Evolutionary conservation across 1,140 invertebrate species (phyloP).

Genomic region (Penaeus vannamei): DNA sequence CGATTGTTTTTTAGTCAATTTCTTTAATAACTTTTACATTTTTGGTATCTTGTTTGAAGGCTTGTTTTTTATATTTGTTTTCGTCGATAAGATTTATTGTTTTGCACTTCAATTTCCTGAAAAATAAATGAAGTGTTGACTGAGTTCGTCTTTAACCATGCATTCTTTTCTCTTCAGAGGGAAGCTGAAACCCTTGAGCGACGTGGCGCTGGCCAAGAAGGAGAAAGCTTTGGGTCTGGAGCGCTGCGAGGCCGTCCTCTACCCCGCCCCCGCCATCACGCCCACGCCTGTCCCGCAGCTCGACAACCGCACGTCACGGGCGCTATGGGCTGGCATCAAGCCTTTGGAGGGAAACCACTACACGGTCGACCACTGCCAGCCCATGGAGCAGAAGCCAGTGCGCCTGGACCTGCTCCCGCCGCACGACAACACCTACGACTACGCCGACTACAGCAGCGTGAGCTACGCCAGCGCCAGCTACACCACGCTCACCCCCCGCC

Average conservation of each 20-base stretch:
- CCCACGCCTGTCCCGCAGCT: conserved; percentile 72
- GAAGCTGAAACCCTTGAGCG: conserved; percentile 67
- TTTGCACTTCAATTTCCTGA: neutral
- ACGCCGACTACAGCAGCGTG: conserved; percentile 66
- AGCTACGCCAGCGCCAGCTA: conserved; percentile 61
- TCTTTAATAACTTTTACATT: too few relatives aligned
- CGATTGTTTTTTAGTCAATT: neutral
- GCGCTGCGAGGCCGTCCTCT: conserved; percentile 74
- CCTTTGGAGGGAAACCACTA: conserved; percentile 76
- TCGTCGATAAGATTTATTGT: too few relatives aligned
- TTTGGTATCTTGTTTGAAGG: too few relatives aligned
- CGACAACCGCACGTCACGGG: conserved; percentile 74
- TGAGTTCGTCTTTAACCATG: neutral
- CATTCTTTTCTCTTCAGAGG: conserved; percentile 58
- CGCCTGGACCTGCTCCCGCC: conserved; percentile 67
- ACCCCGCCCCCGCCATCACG: conserved; percentile 74
- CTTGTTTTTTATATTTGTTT: too few relatives aligned
- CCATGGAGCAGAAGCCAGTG: conserved; percentile 67
- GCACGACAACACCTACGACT: conserved; percentile 66
- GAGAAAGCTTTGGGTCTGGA: conserved; percentile 68
- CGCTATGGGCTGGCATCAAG: conserved; percentile 87
- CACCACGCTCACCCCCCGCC: conserved; percentile 74
- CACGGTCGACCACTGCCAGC: conserved; percentile 68
- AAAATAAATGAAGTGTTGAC: neutral
- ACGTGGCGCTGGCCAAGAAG: conserved; percentile 67